A percentile compares a stretch with the other conserved stretches of the same genome.
Conservation (phyloP, 2,888 invertebrate species). For the Hypercompe scribonia region DNA sequence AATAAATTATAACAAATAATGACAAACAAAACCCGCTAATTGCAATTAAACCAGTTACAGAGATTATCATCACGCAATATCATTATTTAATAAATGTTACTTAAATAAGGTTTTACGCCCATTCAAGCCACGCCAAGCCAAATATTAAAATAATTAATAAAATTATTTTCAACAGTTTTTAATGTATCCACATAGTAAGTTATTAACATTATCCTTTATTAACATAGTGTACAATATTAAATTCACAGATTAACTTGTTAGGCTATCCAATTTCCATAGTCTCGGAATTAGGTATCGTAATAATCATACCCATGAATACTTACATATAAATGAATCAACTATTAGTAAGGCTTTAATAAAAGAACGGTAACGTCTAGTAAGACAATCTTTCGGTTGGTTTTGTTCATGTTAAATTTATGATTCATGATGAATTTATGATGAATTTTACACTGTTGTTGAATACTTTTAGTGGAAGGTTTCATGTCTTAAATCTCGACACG, state of each 20-base stretch:
- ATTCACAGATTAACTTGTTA: background rate
- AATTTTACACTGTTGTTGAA: background rate
- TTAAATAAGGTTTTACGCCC: no score
- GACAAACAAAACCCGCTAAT: no score
- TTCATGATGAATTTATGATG: no score
- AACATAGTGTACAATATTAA: background rate
- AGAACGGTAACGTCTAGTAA: background rate
- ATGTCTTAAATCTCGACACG: no score
- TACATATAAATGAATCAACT: background rate
- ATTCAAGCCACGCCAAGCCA: no score
- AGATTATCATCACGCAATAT: no score
- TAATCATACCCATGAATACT: background rate
- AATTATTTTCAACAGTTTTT: background rate
- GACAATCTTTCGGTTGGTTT: background rate
- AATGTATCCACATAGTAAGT: background rate
- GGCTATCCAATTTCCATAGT: background rate
- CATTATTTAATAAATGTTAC: no score
- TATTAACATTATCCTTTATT: background rate
- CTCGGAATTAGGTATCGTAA: background rate
- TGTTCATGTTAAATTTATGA: background rate
- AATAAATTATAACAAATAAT: no score
- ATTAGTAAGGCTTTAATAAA: background rate
- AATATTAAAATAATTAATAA: no score
- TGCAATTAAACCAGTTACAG: no score
- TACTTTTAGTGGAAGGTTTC: no score